Percentiles rank a stretch among this genome's conserved stretches.
These are phyloP conservation scores for Habropoda laboriosa DNA, from an alignment of 1,140 invertebrate species.

Conservation along the genomic window DNA sequence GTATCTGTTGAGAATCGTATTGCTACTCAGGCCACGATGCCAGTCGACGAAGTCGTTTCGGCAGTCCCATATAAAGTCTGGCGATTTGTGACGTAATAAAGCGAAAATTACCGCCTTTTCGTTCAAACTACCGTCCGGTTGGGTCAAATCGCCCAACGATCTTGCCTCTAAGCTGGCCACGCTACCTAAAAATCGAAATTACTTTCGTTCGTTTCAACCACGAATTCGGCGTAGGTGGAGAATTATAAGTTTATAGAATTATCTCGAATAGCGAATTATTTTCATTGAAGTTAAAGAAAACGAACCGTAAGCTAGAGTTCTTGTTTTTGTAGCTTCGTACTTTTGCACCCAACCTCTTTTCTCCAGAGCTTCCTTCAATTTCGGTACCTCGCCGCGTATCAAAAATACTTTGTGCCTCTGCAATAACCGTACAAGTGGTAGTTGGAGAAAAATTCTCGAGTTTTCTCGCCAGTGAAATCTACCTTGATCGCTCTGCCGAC, in stretches of 20 bases:
- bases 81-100: constrained; percentile 64
- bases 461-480: no score
- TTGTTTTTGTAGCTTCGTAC: constrained; percentile 75
- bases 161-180: constrained; percentile 66
- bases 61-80: constrained; percentile 78
- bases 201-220: no score
- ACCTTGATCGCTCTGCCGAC: constrained; percentile 38
- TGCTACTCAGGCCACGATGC: constrained; percentile 65
- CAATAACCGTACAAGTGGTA: neutral
- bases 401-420: constrained; percentile 76
- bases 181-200: constrained; percentile 64
- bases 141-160: constrained; percentile 72
- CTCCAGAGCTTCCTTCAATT: constrained; percentile 71
- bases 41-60: constrained; percentile 77
- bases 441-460: no score
- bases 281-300: constrained; percentile 43
- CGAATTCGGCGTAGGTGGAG: no score
- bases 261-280: no score
- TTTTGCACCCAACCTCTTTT: constrained; percentile 76
- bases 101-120: constrained; percentile 74
- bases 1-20: constrained; percentile 73
- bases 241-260: no score
- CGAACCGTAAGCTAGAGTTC: constrained; percentile 76
- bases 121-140: constrained; percentile 69
- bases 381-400: constrained; percentile 76